phyloP scores from a whole-genome alignment of 2,113 vertebrate species.

The Cyanoderma ruficeps region DNA sequence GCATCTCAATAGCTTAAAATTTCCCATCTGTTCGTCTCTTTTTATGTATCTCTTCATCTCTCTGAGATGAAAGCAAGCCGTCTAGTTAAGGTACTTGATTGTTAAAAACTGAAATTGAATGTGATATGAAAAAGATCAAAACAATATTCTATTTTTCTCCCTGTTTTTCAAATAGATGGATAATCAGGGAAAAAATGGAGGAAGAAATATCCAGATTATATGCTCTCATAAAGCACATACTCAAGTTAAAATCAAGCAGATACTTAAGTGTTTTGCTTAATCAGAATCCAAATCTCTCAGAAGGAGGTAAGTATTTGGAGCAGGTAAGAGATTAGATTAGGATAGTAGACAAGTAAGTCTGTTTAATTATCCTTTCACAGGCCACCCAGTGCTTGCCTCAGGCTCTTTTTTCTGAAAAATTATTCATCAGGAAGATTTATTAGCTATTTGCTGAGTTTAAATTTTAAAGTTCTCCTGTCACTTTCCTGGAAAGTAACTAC shows the following conservation, averaged over 20 bases:
- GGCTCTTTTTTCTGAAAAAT: slow-evolving; percentile 12
- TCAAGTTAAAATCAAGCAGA: not conserved
- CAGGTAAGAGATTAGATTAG: not conserved
- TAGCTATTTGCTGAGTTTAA: slow-evolving; percentile 28
- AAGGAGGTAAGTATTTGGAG: not conserved
- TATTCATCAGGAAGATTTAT: slow-evolving; percentile 23
- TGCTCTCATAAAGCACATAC: not conserved
- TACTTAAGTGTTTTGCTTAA: not conserved
- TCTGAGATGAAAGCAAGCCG: not conserved
- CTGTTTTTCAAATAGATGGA: not conserved
- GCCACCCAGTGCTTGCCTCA: slow-evolving; percentile 2
- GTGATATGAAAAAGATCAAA: not conserved
- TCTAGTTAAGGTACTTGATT: not conserved
- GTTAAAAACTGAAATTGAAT: not conserved
- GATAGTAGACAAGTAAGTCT: not conserved
- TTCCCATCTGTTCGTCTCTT: not conserved
- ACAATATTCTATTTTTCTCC: not conserved
- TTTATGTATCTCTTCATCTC: not conserved
- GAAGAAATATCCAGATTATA: not conserved
- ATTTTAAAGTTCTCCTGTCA: slow-evolving; percentile 8
- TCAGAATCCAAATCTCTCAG: not conserved
- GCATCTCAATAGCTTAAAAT: not conserved
- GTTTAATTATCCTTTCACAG: not conserved
- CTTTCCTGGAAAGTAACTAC: not conserved
- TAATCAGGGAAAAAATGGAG: not conserved